A percentile compares a stretch with the other conserved stretches of the same genome.
phyloP scores from a whole-genome alignment of 35 echinoderm and acorn worm species.

The Nesometra sesokonis region DNA sequence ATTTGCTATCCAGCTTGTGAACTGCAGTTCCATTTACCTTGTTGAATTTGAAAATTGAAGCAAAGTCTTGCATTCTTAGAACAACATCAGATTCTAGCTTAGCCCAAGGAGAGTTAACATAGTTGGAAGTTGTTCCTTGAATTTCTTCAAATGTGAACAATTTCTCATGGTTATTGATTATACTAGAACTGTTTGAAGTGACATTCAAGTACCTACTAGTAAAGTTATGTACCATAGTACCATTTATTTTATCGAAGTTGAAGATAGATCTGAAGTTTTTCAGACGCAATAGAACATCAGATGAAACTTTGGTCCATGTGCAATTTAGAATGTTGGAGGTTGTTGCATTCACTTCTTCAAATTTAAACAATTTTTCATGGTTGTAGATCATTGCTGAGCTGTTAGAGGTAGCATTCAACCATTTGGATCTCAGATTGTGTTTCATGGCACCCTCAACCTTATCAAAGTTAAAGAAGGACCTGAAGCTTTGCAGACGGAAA shows the following conservation, averaged over 20 bases:
- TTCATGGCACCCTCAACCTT: neutral
- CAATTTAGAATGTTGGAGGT: no score
- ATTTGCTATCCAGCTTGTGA: neutral
- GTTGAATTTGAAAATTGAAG: conserved; percentile 4
- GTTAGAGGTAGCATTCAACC: conserved; percentile 10
- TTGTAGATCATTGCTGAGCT: neutral
- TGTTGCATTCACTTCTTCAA: conserved; percentile 2
- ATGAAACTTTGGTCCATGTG: no score
- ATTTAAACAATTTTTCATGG: neutral
- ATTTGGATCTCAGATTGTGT: neutral
- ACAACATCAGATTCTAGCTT: conserved; percentile 7
- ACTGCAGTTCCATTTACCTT: conserved; percentile 1
- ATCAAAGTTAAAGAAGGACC: conserved; percentile 8
- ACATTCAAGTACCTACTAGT: neutral
- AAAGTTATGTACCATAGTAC: neutral
- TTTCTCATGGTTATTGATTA: neutral
- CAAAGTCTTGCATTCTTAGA: neutral
- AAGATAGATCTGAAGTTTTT: conserved; percentile 8
- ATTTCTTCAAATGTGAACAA: neutral
- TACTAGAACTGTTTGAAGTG: neutral
- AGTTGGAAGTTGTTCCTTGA: neutral
- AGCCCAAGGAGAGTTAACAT: neutral
- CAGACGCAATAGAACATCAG: conserved; percentile 1
- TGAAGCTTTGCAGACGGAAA: neutral
- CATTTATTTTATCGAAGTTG: conserved; percentile 9